phyloP scores from a whole-genome alignment of 2,113 vertebrate genomes.

The Aviceda subcristata region DNA sequence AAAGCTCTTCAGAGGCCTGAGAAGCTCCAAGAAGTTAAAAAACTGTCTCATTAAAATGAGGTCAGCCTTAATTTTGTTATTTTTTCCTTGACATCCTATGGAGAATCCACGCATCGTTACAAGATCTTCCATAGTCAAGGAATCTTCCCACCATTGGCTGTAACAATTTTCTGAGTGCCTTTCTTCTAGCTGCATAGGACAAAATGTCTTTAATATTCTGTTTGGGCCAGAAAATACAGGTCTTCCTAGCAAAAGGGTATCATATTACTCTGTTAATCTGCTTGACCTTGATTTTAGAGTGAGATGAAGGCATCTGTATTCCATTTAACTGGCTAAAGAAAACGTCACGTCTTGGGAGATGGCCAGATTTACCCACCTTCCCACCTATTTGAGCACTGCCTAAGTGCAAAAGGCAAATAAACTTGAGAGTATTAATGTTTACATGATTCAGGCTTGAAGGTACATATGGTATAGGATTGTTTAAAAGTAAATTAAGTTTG shows the following conservation, averaged over 20 bases:
- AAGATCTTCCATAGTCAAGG: background rate
- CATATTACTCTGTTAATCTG: conserved; percentile 3
- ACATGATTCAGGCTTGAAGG: background rate
- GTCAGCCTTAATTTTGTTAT: background rate
- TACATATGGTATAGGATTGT: background rate
- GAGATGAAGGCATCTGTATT: conserved; percentile 20
- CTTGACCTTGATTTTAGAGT: conserved; percentile 30
- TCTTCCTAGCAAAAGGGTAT: background rate
- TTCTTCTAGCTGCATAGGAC: background rate
- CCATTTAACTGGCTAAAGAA: conserved; percentile 26
- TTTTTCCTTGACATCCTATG: background rate
- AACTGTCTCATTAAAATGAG: background rate
- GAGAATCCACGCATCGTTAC: background rate
- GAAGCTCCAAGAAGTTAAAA: background rate
- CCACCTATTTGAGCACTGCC: background rate
- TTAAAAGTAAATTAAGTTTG: background rate
- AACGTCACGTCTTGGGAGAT: background rate
- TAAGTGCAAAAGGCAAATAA: background rate
- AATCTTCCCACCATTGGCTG: background rate
- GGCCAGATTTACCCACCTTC: background rate
- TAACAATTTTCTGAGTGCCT: background rate
- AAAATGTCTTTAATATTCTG: background rate
- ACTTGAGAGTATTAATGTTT: background rate
- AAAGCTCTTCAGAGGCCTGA: background rate
- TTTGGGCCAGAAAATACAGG: background rate